phyloP scores from a whole-genome alignment of 2,888 invertebrate genomes.

The Thymelicus acteon region DNA sequence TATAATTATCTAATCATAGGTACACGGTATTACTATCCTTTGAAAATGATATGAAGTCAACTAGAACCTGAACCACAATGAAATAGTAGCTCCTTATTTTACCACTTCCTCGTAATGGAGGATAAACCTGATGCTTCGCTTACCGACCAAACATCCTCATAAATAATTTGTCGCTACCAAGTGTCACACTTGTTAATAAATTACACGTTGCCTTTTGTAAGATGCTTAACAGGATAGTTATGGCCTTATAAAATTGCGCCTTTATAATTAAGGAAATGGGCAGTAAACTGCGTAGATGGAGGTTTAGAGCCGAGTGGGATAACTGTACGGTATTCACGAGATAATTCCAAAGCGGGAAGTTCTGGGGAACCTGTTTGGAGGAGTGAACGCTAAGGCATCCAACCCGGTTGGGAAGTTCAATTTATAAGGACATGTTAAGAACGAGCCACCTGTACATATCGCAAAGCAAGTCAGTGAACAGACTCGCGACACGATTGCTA shows the following conservation, averaged over 20 bases:
- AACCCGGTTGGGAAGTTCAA: slow-evolving; percentile 60
- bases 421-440: slow-evolving; percentile 70
- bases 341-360: slow-evolving; percentile 74
- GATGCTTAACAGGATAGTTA: slow-evolving; percentile 4
- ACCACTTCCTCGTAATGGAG: slow-evolving; percentile 30
- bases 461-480: slow-evolving; percentile 45
- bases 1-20: too few species aligned
- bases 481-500: slow-evolving; percentile 53
- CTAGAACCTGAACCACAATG: slow-evolving; percentile 29
- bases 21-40: not conserved
- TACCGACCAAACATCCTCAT: slow-evolving; percentile 28
- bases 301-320: slow-evolving; percentile 40
- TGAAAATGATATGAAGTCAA: slow-evolving; percentile 23
- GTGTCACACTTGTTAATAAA: slow-evolving; percentile 5
- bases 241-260: slow-evolving; percentile 14
- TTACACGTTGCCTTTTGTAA: slow-evolving; percentile 1
- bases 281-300: slow-evolving; percentile 20
- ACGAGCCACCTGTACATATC: slow-evolving; percentile 40
- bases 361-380: slow-evolving; percentile 73
- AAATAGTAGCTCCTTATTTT: slow-evolving; percentile 25
- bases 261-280: slow-evolving; percentile 29
- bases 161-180: slow-evolving; percentile 16
- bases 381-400: slow-evolving; percentile 74
- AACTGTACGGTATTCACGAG: slow-evolving; percentile 78
- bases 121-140: slow-evolving; percentile 18